Conservation (phyloP, 2,888 invertebrate species). For the Callosobruchus maculatus region DNA sequence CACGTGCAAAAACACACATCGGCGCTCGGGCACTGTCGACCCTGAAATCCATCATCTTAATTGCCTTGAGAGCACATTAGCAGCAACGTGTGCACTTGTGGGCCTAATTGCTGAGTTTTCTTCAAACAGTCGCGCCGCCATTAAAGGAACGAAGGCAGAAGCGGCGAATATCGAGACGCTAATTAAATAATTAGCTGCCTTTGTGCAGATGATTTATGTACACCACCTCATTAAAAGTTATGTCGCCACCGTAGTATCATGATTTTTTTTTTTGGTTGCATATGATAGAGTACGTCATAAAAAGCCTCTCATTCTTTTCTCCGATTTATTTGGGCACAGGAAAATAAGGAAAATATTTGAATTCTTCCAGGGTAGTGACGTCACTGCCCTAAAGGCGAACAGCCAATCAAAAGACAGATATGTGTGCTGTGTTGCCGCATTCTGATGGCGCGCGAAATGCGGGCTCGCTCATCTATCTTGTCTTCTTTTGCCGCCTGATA, state of each 20-base stretch:
- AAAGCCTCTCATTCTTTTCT: too few relatives aligned
- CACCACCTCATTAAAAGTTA: not conserved
- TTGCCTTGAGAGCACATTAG: not conserved
- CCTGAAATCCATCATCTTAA: not conserved
- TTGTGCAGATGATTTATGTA: not conserved
- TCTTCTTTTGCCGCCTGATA: too few relatives aligned
- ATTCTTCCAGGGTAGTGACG: too few relatives aligned
- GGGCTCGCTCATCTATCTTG: too few relatives aligned
- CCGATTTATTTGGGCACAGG: too few relatives aligned
- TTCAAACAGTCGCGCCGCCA: not conserved
- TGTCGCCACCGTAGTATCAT: not conserved
- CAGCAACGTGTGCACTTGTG: not conserved
- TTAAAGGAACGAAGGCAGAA: not conserved
- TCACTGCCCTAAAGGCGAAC: too few relatives aligned
- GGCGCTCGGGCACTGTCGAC: not conserved
- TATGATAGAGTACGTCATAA: too few relatives aligned
- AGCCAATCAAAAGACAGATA: too few relatives aligned
- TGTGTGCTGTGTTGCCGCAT: too few relatives aligned
- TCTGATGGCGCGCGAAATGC: too few relatives aligned
- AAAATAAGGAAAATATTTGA: too few relatives aligned
- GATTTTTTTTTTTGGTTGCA: too few relatives aligned
- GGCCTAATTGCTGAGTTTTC: not conserved
- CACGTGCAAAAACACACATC: not conserved
- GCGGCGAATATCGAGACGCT: not conserved
- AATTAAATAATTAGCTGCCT: not conserved